Evolutionary conservation across 2,797 vertebrate genomes (phyloP), one percentile per base, ranked within the genome.

Genomic region (Argya squamiceps): DNA sequence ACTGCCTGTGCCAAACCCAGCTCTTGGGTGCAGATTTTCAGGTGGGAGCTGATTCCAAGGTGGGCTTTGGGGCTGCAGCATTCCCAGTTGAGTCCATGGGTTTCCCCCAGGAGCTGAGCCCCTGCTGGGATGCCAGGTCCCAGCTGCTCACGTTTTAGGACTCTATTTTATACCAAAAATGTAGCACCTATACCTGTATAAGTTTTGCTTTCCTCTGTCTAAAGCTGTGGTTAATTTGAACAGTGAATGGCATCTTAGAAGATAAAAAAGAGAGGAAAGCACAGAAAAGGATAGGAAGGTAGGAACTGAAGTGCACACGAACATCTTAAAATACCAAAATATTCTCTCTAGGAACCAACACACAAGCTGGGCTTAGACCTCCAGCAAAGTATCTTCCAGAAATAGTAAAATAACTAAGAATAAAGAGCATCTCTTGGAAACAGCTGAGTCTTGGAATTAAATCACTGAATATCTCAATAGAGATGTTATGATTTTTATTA

Each of bases 401-500:
- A 91, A 77, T 21, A 1, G 8, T 10, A 64, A 77, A 22, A 64
- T 46, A 75, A 80, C 70, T 73, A 63, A 62, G 15, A 36, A 56
- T 21, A 77, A 91, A 56, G 15, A 82, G 5, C 11, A 5, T 60
- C 26, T 44, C 46, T 50, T 73, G 26, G 53, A 92, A 88, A 52
- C 7, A 65, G 10, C 6, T 43, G 29, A 19, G 17, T 37, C 73
- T 84, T 88, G 64, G 81, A 89, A 88, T 75, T 32, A 89, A 92
- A n/a, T 49, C 5, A 41, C 1, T 65, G 26, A 73, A 21, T 56
- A 52, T 63, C 56, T 70, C 52, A 56, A 5, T 3, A 55, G 64
- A 89, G 29, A 79, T 56, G 19, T 69, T 50, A 65, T 3, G 29
- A 64, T 68, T 80, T 95, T 83, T 89, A 81, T 83, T 84, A 82